Percentiles rank a stretch among this genome's conserved stretches.
These are phyloP conservation scores for Ctenomys sociabilis DNA, from an alignment of 2,113 vertebrate genomes.

Conservation along the genomic window DNA sequence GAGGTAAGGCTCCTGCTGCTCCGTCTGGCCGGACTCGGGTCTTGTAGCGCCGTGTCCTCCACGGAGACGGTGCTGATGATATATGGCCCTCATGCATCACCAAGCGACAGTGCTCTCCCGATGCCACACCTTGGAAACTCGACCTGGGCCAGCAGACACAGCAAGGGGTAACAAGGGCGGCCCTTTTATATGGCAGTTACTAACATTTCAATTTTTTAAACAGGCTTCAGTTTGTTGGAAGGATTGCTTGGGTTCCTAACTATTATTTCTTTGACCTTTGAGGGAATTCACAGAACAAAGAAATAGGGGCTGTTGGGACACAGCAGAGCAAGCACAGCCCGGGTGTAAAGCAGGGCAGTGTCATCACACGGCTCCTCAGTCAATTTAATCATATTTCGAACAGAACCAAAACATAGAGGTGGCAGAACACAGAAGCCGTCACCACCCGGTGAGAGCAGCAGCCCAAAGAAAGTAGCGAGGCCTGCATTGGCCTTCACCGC, in stretches of 20 bases:
- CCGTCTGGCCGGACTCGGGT: constrained; percentile 87
- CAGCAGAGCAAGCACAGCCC: not conserved
- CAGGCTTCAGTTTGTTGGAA: constrained; percentile 34
- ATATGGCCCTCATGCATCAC: constrained; percentile 85
- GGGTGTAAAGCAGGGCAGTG: constrained; percentile 77
- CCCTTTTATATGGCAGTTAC: constrained; percentile 28
- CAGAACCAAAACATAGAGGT: constrained; percentile 79
- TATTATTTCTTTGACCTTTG: not conserved
- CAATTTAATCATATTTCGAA: constrained; percentile 81
- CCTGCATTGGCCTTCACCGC: constrained; percentile 82
- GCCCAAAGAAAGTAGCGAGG: constrained; percentile 79
- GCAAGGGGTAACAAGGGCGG: constrained; percentile 74
- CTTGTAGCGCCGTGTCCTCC: constrained; percentile 85
- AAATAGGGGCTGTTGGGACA: constrained; percentile 54
- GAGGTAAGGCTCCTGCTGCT: constrained; percentile 84
- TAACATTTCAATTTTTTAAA: constrained; percentile 73
- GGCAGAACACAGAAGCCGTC: constrained; percentile 81
- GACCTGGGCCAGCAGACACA: constrained; percentile 82
- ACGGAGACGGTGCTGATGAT: constrained; percentile 85
- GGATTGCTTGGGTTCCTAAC: constrained; percentile 36
- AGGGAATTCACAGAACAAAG: constrained; percentile 74
- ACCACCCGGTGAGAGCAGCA: constrained; percentile 85
- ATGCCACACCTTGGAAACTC: constrained; percentile 83
- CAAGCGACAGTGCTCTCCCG: constrained; percentile 84
- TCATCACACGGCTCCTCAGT: constrained; percentile 72